Evolutionary conservation across 2,113 vertebrate genomes (phyloP).

Genomic region (Orycteropus afer): DNA sequence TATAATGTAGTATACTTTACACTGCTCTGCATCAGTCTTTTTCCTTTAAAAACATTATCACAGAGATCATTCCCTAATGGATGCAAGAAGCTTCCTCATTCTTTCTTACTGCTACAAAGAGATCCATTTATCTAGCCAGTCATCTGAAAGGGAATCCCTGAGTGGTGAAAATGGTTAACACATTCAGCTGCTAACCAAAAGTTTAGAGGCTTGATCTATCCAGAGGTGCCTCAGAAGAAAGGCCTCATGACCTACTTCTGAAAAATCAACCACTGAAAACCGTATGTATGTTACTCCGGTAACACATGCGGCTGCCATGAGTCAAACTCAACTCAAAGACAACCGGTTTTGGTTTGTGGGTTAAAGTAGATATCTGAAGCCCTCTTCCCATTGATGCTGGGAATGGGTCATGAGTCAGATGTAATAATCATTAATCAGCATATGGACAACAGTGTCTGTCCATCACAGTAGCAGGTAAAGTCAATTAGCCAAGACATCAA

Average conservation of each 20-base stretch:
- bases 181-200: no score
- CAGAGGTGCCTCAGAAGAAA: no score
- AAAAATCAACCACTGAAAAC: background rate
- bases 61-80: background rate
- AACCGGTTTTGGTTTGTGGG: background rate
- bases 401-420: background rate
- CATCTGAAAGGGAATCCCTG: background rate
- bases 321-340: no score
- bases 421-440: background rate
- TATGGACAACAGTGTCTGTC: background rate
- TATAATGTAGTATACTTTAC: no score
- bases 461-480: background rate
- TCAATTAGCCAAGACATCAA: background rate
- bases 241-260: background rate
- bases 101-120: background rate
- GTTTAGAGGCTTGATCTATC: background rate
- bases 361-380: background rate
- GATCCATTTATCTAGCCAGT: no score
- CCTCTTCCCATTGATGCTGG: background rate
- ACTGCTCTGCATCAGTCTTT: background rate
- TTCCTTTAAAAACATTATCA: background rate
- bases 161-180: background rate
- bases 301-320: no score
- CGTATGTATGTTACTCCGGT: no score
- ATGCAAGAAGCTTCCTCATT: background rate